Evolutionary conservation across 2,888 invertebrate genomes (phyloP), one percentile per base, ranked within the genome.

Genomic region (Tinea semifulvella): DNA sequence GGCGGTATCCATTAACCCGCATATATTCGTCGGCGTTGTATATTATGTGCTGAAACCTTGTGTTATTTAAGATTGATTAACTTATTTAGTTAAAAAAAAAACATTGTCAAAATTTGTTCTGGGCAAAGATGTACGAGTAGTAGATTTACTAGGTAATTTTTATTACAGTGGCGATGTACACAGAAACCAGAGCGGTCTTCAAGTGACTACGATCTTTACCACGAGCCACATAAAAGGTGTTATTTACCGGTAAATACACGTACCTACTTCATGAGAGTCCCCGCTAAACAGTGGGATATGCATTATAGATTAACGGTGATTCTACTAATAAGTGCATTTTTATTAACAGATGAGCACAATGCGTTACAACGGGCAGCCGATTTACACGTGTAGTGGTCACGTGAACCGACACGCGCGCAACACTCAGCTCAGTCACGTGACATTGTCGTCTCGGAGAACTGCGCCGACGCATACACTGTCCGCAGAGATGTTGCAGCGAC

Each of bases 181-280:
- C 70, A 71, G 47, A 80, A 77, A 44, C 75, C 73, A 0, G 76
- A 75, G 16, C 68, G 73, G 1, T 77, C 80, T 0, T 81, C 81
- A 3, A 80, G 81, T 52, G 81, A 79, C 51, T 81, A 80, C 54
- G 76, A 82, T 18, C 59, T 76, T 1, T 79, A 79, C 49, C 81
- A 81, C 50, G 80, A 75, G 43, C 81, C 79, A 0, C 81, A 81
- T 50, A 77, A 76, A 52, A 64, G 74, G 44, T 80, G 81, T 45
- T 81, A 80, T 50, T 58, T 80, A 48, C 80, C 79, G 66, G 81
- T 79, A 55, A 46, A 51, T 53, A 14, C 20, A n/a, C n/a, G n/a
- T n/a, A n/a, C n/a, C n/a, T n/a, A n/a, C n/a, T n/a, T n/a, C n/a
- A n/a, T n/a, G n/a, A n/a, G n/a, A n/a, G n/a, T n/a, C n/a, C n/a